phyloP scores from a whole-genome alignment of 2,113 vertebrate species.

The Cynocephalus volans region DNA sequence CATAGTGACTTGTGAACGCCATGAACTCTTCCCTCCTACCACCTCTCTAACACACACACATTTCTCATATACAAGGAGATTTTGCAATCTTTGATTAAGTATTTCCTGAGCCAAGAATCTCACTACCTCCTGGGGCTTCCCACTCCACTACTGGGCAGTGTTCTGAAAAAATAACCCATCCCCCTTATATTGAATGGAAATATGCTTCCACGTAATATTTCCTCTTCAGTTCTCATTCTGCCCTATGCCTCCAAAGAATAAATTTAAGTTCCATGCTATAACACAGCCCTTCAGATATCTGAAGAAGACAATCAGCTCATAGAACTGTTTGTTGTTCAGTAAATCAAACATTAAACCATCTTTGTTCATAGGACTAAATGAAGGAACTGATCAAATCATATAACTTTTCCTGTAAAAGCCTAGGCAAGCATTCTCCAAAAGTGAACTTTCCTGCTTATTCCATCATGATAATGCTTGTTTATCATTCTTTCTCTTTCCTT shows the following conservation, averaged over 20 bases:
- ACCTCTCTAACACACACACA: background rate
- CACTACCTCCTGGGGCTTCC: background rate
- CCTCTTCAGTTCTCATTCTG: background rate
- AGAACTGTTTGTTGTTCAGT: background rate
- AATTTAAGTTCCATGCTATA: background rate
- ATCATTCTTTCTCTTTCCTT: background rate
- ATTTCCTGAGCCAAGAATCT: conserved; percentile 24
- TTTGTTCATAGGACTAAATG: background rate
- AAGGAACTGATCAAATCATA: background rate
- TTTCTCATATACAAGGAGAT: background rate
- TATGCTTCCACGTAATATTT: background rate
- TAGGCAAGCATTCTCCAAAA: background rate
- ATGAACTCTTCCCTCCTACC: background rate
- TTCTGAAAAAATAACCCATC: background rate
- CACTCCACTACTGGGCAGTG: background rate
- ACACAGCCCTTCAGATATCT: background rate
- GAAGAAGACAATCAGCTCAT: background rate
- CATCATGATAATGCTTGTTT: background rate
- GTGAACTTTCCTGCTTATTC: background rate
- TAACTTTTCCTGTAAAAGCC: background rate
- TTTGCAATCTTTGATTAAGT: background rate
- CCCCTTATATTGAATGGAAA: background rate
- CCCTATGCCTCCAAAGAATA: background rate
- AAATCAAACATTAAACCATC: background rate
- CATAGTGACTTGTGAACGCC: background rate